Base-by-base conservation (phyloP, 1,140 invertebrate genomes). In the Hylyphantes graminicola region DNA sequence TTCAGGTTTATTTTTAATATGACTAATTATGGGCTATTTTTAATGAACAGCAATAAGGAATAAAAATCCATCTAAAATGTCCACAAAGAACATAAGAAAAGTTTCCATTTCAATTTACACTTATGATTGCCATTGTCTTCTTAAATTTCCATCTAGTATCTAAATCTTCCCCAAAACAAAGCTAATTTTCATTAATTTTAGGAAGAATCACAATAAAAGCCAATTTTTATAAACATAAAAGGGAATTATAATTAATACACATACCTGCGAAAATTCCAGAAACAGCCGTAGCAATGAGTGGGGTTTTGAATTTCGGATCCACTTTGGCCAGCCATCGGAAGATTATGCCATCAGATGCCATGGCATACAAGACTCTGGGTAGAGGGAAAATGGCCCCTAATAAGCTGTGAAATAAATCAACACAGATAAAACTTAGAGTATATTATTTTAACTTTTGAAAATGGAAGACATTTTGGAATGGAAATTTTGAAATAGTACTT, bases 381-480 rank as follows among this genome's bases (percentile, higher is more conserved):
- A 98, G 94, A 4, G 97, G 96, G 90, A 97, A 98, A 94, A 98
- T 97, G 17, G 95, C 96, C n/a, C 97, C 97, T 86, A 98, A 95
- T 93, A 98, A 87, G 85, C 95, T 96, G 53, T 92, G 94, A 84
- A 6, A 35, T 9, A 51, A 51, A 51, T 2, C 50, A 70, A n/a
- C 10, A 53, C n/a, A 6, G 2, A 6, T 6, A 13, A 12, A 59
- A 59, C 3, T 59, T 9, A 59, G 57, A n/a, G 11, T 35, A 2
- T 5, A 59, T 3, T 7, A 59, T 59, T 59, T 2, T 13, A 59
- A 59, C 57, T 59, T 12, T 12, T 7, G 11, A 59, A 59, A 59
- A n/a, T 13, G 11, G n/a, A 59, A n/a, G n/a, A 9, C n/a, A 15
- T 10, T 57, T 57, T 57, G 55, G 15, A 15, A 57, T 57, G 10